A percentile compares a stretch with the other conserved stretches of the same genome.
These are phyloP conservation scores for Threskiornis aethiopicus DNA, from an alignment of 2,797 vertebrate genomes.

Conservation along the genomic window DNA sequence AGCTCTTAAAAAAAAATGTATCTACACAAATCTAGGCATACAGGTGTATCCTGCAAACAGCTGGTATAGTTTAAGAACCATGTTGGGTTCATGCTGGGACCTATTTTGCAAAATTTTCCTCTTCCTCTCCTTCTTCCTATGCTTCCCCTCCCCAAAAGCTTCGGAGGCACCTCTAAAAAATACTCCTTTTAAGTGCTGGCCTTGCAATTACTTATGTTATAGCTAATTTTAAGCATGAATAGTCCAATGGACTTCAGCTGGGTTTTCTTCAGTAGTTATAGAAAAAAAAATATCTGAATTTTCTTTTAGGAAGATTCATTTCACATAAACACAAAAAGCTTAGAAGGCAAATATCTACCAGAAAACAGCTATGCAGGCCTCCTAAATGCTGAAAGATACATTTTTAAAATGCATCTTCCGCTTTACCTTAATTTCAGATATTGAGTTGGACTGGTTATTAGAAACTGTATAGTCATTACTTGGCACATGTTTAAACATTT, in stretches of 20 bases:
- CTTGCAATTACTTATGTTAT: neutral
- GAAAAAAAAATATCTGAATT: neutral
- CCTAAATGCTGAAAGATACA: neutral
- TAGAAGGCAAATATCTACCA: neutral
- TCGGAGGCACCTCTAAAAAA: neutral
- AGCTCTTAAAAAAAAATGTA: neutral
- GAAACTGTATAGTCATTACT: neutral
- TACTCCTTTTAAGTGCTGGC: neutral
- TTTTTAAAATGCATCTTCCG: neutral
- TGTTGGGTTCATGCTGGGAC: constrained; percentile 36
- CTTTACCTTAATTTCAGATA: neutral
- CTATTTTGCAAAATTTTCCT: constrained; percentile 39
- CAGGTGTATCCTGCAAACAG: constrained; percentile 58
- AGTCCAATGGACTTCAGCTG: neutral
- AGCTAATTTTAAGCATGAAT: constrained; percentile 17
- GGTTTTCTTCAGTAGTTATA: neutral
- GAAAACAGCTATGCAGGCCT: neutral
- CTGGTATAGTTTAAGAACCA: constrained; percentile 10
- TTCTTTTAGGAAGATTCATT: neutral
- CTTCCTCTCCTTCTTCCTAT: constrained; percentile 32
- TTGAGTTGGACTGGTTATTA: neutral
- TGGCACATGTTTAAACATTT: neutral
- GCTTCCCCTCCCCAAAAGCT: neutral
- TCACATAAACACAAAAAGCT: neutral
- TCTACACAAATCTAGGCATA: neutral